Evolutionary conservation across 2,888 invertebrate genomes (phyloP).

Genomic region (Parthenolecanium corni): DNA sequence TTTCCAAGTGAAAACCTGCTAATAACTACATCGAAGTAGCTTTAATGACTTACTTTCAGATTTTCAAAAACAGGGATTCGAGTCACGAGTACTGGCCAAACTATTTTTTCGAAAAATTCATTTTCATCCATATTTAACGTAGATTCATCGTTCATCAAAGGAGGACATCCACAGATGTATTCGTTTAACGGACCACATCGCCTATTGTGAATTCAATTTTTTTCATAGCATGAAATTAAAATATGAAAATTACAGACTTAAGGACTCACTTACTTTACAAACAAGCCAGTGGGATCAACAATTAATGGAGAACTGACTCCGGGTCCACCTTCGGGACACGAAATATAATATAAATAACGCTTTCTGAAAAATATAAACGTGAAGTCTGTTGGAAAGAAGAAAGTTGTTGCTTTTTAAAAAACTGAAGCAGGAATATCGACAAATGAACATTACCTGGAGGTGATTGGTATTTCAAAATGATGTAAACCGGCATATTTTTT

Average conservation of each 20-base stretch:
- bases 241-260: background rate
- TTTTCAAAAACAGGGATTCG: slow-evolving; percentile 70
- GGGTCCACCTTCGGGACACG: slow-evolving; percentile 60
- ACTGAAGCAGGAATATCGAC: no score
- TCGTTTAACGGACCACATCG: slow-evolving; percentile 72
- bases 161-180: slow-evolving; percentile 68
- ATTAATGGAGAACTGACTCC: slow-evolving; percentile 65
- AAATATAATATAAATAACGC: slow-evolving; percentile 65
- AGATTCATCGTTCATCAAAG: slow-evolving; percentile 52
- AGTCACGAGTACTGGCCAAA: slow-evolving; percentile 64
- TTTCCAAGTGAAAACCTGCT: background rate
- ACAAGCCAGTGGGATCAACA: slow-evolving; percentile 68
- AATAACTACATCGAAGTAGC: background rate
- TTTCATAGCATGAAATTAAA: background rate
- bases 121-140: slow-evolving; percentile 55
- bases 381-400: no score
- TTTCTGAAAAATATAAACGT: slow-evolving; percentile 46
- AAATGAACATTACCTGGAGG: slow-evolving; percentile 10
- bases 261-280: slow-evolving; percentile 47
- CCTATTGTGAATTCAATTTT: slow-evolving; percentile 36
- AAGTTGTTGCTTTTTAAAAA: no score
- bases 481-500: background rate
- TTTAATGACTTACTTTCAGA: slow-evolving; percentile 50
- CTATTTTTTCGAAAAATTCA: slow-evolving; percentile 52
- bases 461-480: slow-evolving; percentile 15